phyloP scores from a whole-genome alignment of 2,113 vertebrate genomes.

The Cyphotilapia sp. region DNA sequence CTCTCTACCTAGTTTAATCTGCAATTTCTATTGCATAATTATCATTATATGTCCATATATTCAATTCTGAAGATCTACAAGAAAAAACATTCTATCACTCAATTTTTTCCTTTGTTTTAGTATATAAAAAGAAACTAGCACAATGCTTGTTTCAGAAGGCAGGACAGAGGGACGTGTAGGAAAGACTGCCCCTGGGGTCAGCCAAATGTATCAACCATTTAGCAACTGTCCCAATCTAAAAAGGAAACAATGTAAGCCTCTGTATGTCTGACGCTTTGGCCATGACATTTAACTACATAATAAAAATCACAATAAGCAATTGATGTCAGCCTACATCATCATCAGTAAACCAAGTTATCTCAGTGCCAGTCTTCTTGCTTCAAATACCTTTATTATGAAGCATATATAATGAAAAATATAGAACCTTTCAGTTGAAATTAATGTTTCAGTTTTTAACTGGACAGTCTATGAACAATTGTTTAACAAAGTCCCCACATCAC shows the following conservation, averaged over 20 bases:
- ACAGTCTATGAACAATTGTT: background rate
- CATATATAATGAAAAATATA: background rate
- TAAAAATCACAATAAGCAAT: background rate
- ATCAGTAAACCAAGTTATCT: background rate
- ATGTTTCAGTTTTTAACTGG: background rate
- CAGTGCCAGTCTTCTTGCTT: background rate
- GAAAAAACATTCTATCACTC: background rate
- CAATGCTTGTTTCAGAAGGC: constrained; percentile 11
- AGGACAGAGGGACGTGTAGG: background rate
- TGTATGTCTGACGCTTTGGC: background rate
- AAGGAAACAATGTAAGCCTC: constrained; percentile 12
- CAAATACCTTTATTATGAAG: background rate
- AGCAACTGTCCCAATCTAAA: background rate
- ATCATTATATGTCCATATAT: background rate
- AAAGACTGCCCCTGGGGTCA: background rate
- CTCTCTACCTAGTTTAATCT: background rate
- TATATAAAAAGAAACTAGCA: background rate
- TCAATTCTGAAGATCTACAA: background rate
- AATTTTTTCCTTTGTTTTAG: background rate
- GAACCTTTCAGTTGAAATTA: background rate
- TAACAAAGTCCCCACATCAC: background rate
- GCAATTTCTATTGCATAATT: background rate
- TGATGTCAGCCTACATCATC: background rate
- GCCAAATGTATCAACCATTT: background rate
- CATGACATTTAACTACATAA: background rate